These are phyloP conservation scores for Morone chrysops DNA, from an alignment of 2,113 vertebrate genomes.

Conservation along the genomic window DNA sequence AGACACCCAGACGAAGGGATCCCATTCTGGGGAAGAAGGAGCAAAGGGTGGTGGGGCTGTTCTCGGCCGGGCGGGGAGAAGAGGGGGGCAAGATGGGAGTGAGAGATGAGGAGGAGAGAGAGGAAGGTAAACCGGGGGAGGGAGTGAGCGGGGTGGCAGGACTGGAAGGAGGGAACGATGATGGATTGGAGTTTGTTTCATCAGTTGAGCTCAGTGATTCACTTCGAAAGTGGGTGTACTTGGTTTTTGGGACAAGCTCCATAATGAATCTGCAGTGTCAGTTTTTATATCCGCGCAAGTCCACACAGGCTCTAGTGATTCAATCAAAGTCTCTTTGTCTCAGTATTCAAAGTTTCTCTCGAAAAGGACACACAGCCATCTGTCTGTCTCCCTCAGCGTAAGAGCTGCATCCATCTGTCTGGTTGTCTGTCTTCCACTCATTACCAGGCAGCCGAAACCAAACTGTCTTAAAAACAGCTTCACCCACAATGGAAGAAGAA, in stretches of 20 bases:
- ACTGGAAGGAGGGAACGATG: conserved; percentile 83
- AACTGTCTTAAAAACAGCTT: conserved; percentile 57
- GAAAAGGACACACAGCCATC: conserved; percentile 64
- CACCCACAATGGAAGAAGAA: conserved; percentile 51
- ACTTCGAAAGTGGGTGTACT: conserved; percentile 95
- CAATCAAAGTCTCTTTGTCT: conserved; percentile 70
- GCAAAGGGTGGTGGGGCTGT: conserved; percentile 95
- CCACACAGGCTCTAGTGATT: conserved; percentile 62
- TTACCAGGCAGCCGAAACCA: conserved; percentile 56
- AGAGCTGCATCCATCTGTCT: conserved; percentile 64
- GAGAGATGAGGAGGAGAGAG: conserved; percentile 90
- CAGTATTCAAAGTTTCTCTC: conserved; percentile 70
- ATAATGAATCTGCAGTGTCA: conserved; percentile 79
- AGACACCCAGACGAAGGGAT: conserved; percentile 91
- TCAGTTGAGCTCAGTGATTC: conserved; percentile 92
- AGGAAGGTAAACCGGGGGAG: conserved; percentile 79
- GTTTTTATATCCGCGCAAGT: conserved; percentile 63
- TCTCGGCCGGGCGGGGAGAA: conserved; percentile 81
- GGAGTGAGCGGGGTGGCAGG: conserved; percentile 83
- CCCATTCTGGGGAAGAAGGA: conserved; percentile 97
- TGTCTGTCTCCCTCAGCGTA: conserved; percentile 67
- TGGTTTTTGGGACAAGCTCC: conserved; percentile 94
- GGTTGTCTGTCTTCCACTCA: conserved; percentile 58
- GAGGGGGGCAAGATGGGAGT: conserved; percentile 85
- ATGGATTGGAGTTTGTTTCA: conserved; percentile 78